Conservation (phyloP, 2,113 vertebrate genomes). For the Silurus glanis region DNA sequence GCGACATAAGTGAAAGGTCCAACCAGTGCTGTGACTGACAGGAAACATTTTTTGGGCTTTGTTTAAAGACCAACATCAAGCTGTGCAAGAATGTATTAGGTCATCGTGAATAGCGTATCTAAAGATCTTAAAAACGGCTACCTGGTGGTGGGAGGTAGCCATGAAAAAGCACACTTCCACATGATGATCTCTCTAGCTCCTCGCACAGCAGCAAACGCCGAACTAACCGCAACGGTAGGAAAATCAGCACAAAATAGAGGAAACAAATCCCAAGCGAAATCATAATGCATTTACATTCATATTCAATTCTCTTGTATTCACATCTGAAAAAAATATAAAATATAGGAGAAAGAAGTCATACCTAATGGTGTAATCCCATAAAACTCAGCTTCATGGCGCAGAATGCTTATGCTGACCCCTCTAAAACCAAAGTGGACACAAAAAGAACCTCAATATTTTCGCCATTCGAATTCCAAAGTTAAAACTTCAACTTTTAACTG, state of each 20-base stretch:
- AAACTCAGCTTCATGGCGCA: conserved; percentile 97
- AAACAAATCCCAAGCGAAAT: not conserved
- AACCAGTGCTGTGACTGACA: not conserved
- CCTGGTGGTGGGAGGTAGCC: conserved; percentile 96
- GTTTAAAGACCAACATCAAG: not conserved
- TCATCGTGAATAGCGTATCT: not conserved
- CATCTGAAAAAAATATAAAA: too few species aligned
- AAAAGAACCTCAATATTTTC: not conserved
- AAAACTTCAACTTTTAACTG: not conserved
- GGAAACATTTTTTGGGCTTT: not conserved
- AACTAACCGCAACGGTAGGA: conserved; percentile 70
- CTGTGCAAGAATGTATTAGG: not conserved
- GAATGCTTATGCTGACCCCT: conserved; percentile 92
- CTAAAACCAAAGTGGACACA: conserved; percentile 66
- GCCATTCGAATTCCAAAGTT: not conserved
- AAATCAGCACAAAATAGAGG: conserved; percentile 27
- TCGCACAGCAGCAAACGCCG: conserved; percentile 91
- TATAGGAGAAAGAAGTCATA: conserved; percentile 57
- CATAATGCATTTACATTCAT: not conserved
- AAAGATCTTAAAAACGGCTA: conserved; percentile 39
- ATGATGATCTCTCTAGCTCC: conserved; percentile 94
- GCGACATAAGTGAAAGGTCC: not conserved
- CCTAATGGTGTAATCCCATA: conserved; percentile 97
- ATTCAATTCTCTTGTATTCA: not conserved
- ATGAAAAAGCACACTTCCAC: conserved; percentile 96